These are phyloP conservation scores for Eupithecia exiguata DNA, from an alignment of 2,888 invertebrate genomes.

Conservation along the genomic window DNA sequence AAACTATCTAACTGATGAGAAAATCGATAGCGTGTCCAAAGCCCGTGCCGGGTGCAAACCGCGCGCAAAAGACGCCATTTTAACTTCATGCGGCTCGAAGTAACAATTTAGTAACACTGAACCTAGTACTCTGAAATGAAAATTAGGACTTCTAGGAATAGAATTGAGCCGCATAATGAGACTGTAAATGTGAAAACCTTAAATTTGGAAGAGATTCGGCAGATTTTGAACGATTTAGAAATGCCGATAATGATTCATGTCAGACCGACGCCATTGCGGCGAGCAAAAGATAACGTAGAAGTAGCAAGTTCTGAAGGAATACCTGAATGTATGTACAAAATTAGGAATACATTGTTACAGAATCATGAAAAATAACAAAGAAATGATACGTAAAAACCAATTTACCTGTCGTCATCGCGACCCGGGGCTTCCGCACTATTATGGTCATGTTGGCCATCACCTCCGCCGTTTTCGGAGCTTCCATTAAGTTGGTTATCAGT, in stretches of 20 bases:
- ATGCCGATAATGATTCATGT: slow-evolving; percentile 68
- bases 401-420: slow-evolving; percentile 91
- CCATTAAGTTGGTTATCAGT: slow-evolving; percentile 87
- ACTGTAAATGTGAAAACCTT: slow-evolving; percentile 68
- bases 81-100: slow-evolving; percentile 77
- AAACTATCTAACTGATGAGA: slow-evolving; percentile 52
- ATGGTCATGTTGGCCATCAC: slow-evolving; percentile 88
- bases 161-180: slow-evolving; percentile 66
- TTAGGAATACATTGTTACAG: slow-evolving; percentile 37
- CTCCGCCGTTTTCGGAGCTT: slow-evolving; percentile 86
- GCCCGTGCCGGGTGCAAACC: slow-evolving; percentile 74
- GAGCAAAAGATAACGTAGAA: slow-evolving; percentile 50
- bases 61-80: slow-evolving; percentile 83
- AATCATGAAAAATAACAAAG: slow-evolving; percentile 12
- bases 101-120: slow-evolving; percentile 67
- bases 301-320: slow-evolving; percentile 45
- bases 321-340: slow-evolving; percentile 58
- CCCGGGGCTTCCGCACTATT: slow-evolving; percentile 90
- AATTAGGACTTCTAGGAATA: slow-evolving; percentile 70
- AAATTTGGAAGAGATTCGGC: slow-evolving; percentile 77
- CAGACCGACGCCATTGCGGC: slow-evolving; percentile 80
- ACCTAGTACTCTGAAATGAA: slow-evolving; percentile 72
- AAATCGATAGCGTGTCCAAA: slow-evolving; percentile 62
- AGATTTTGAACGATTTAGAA: slow-evolving; percentile 73
- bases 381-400: slow-evolving; percentile 40